Base-by-base conservation (phyloP, 2,888 invertebrate genomes). In the Reticulitermes lucifugus region DNA sequence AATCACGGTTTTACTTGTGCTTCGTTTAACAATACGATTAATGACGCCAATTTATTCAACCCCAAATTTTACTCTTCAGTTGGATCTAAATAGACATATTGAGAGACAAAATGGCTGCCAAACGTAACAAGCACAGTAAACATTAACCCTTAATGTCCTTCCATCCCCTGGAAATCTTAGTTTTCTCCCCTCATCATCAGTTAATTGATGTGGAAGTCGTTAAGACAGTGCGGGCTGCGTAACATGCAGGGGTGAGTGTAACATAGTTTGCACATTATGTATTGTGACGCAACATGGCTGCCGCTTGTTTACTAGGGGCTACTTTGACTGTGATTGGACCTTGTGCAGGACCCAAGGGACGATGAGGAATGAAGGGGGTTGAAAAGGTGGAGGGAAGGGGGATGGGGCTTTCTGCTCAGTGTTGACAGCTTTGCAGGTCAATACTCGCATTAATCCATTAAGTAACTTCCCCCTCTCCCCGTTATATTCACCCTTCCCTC, bases 391-490 rank as follows among this genome's bases (percentile, higher is more conserved):
- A 51, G 60, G 79, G 79, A 59, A 77, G 51, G 43, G 22, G 60
- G 70, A 55, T 75, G 84, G 60, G 46, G 71, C 82, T 77, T 85
- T 85, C 85, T 75, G 83, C 79, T 77, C 59, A 80, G 46, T 85
- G 85, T 86, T 86, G 86, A 86, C 86, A 86, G 85, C 60, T 81
- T 85, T 79, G 82, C 86, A 85, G 86, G 86, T 86, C 86, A 86
- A 86, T 86, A 86, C 86, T 82, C 84, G 84, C 86, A 86, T 85
- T 86, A 86, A 86, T 86, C 86, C 86, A 86, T 85, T 85, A 86
- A 85, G 85, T 79, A 84, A 85, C 82, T 85, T 79, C 83, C 77
- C 77, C 41, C 9, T 2, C 73, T 18, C 41, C 21, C 73, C 25
- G n/a, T 12, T 65, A 5, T 65, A 6, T 9, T n/a, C 25, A 25